phyloP scores from a whole-genome alignment of 2,888 invertebrate species.

The Scrobipalpa costella region DNA sequence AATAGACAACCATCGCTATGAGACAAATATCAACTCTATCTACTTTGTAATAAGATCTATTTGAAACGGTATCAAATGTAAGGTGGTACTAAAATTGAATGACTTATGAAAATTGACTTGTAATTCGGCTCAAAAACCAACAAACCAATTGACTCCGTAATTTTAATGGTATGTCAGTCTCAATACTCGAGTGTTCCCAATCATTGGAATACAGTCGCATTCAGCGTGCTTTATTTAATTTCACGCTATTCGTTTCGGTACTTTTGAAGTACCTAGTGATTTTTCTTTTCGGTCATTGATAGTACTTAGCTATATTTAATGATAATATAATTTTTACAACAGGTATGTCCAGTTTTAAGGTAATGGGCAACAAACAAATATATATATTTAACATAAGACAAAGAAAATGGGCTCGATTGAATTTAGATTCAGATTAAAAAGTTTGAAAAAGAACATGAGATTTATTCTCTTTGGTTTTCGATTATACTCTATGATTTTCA shows the following conservation, averaged over 20 bases:
- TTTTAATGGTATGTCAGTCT: constrained; percentile 12
- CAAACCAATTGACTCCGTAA: constrained; percentile 5
- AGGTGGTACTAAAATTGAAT: neutral
- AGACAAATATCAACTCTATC: neutral
- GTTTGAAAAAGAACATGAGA: too few species aligned
- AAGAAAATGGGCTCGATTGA: too few species aligned
- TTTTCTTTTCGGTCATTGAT: too few species aligned
- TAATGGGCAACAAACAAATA: too few species aligned
- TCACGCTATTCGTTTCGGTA: neutral
- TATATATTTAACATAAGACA: too few species aligned
- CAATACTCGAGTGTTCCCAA: neutral
- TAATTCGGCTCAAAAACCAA: constrained; percentile 15
- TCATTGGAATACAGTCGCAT: neutral
- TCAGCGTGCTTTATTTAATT: constrained; percentile 2
- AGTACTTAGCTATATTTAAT: too few species aligned
- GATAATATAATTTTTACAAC: too few species aligned
- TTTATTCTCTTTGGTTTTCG: too few species aligned
- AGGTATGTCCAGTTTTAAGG: too few species aligned
- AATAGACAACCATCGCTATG: neutral
- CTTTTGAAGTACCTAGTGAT: neutral
- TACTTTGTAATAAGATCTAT: neutral
- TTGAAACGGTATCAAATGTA: neutral
- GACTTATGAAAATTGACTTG: constrained; percentile 12
- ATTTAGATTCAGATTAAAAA: too few species aligned
- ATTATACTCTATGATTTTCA: too few species aligned